Evolutionary conservation across 2,888 invertebrate species (phyloP), one percentile per base, ranked within the genome.

Genomic region (Lasioglossum malachurum): DNA sequence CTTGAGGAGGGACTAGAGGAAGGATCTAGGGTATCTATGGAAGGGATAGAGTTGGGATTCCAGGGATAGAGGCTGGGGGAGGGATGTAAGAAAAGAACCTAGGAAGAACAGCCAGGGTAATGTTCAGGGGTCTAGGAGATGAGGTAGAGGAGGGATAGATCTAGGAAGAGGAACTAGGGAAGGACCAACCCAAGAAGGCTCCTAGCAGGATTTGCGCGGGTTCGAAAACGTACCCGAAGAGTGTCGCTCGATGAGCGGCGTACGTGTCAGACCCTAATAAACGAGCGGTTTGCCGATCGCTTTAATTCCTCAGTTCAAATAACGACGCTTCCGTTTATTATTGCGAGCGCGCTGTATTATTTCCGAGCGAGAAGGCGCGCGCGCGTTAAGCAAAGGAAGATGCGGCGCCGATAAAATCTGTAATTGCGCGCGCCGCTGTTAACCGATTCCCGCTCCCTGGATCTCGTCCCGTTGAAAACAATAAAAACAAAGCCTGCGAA

Each of bases 351-450:
- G 84, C 46, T 77, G 46, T 82, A 77, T 83, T 83, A 84, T 77
- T 77, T 82, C 64, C 53, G 57, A 76, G 76, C 76, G 82, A 76
- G 83, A 73, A 73, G 49, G 64, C 76, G 53, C 64, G 23, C 79
- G 23, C 79, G 23, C 79, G 35, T 69, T 53, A 38, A 79, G 83
- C 73, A 69, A 79, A 79, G 72, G 78, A 83, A 79, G 82, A 88
- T 86, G 78, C 76, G 78, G 64, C 71, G 78, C 78, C 88, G 88
- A 88, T 88, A 88, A 88, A 88, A 88, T 88, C 83, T 83, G 78
- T 83, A 88, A 88, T 88, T 88, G 80, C 80, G 80, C 80, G 80
- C 41, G 64, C 86, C 60, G 80, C 71, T 75, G 76, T 83, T 88
- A 71, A 78, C 73, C 78, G 75, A 85, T 83, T 31, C 69, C 69